Evolutionary conservation across 2,113 vertebrate genomes (phyloP).

Genomic region (Gulo gulo): DNA sequence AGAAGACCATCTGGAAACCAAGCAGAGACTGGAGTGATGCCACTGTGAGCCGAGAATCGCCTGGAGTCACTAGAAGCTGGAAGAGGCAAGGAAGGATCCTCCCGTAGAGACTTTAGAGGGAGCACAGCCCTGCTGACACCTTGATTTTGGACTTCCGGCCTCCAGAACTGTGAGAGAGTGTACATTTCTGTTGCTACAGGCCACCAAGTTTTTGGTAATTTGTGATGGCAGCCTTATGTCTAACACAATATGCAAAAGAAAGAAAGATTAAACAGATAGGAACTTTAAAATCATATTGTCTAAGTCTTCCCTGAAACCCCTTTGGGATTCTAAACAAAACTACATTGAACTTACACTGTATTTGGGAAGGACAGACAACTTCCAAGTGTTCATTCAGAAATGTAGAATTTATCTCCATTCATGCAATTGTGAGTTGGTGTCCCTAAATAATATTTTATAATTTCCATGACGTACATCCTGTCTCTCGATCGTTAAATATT

Average conservation of each 20-base stretch:
- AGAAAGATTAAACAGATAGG: background rate
- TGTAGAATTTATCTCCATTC: background rate
- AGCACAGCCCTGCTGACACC: accelerated
- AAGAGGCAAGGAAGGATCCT: background rate
- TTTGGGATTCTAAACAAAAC: background rate
- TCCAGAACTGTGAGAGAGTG: background rate
- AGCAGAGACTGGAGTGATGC: accelerated
- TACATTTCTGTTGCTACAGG: background rate
- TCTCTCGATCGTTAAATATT: background rate
- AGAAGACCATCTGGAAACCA: background rate
- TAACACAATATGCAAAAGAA: background rate
- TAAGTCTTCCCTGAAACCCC: background rate
- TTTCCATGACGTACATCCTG: background rate
- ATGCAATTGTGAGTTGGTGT: background rate
- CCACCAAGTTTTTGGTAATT: background rate
- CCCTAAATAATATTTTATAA: background rate
- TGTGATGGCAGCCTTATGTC: background rate
- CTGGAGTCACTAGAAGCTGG: background rate
- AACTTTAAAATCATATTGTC: background rate
- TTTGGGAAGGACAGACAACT: background rate
- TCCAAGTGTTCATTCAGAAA: background rate
- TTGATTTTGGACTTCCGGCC: background rate
- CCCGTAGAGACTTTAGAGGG: background rate
- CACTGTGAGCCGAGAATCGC: accelerated
- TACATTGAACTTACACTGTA: background rate